Conservation (phyloP, 2,888 invertebrate species). For the Leptopilina drosophilae region DNA sequence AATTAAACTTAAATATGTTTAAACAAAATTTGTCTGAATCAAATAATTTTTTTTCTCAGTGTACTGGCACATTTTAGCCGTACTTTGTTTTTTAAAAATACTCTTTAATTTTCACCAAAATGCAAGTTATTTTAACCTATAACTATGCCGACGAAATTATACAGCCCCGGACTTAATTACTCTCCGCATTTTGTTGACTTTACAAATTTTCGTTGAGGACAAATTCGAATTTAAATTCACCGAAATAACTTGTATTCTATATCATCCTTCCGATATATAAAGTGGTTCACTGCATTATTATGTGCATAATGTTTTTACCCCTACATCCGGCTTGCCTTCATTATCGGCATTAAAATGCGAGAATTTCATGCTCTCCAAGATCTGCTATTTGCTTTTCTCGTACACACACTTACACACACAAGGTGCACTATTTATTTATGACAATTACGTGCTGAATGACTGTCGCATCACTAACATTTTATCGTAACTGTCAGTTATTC, state of each 20-base stretch:
- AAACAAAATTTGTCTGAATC: too few relatives aligned
- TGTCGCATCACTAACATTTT: background rate
- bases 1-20: too few relatives aligned
- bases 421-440: conserved; percentile 17
- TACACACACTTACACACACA: too few relatives aligned
- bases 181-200: conserved; percentile 13
- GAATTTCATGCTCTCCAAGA: conserved; percentile 36
- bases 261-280: conserved; percentile 19
- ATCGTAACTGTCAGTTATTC: background rate
- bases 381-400: conserved; percentile 17
- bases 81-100: background rate
- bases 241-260: background rate
- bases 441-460: background rate
- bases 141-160: background rate
- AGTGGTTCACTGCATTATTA: conserved; percentile 11
- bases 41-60: too few relatives aligned
- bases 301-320: conserved; percentile 19
- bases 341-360: conserved; percentile 35
- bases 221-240: background rate
- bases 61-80: too few relatives aligned
- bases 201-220: conserved; percentile 1
- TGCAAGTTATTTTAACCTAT: background rate
- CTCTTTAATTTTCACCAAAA: background rate
- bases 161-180: background rate
- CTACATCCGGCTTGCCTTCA: conserved; percentile 26